Evolutionary conservation across 2,797 vertebrate genomes (phyloP).

Genomic region (Periparus ater): DNA sequence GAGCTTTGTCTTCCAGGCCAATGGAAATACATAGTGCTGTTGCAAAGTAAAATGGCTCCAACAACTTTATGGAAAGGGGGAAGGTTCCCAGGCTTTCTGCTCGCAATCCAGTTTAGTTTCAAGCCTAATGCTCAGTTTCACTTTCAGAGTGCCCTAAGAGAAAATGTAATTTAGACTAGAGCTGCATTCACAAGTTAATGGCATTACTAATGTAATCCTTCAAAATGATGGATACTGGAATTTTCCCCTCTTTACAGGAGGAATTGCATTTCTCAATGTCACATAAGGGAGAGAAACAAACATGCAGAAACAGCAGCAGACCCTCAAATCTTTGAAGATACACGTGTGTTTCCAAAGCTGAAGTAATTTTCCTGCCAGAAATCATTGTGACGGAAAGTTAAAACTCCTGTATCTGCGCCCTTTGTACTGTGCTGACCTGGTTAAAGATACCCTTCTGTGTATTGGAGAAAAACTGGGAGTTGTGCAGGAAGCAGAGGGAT

Average conservation of each 20-base stretch:
- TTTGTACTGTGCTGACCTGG: slow-evolving; percentile 23
- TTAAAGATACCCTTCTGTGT: not conserved
- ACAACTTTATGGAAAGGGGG: not conserved
- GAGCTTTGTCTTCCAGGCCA: not conserved
- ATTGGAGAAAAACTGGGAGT: not conserved
- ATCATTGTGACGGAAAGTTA: slow-evolving; percentile 2
- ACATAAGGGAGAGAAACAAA: slow-evolving; percentile 55
- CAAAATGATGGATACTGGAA: slow-evolving; percentile 66
- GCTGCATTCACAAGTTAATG: slow-evolving; percentile 32
- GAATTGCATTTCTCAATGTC: slow-evolving; percentile 63
- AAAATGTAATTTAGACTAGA: slow-evolving; percentile 51
- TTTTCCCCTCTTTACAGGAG: slow-evolving; percentile 14
- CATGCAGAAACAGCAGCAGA: slow-evolving; percentile 34
- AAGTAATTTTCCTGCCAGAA: slow-evolving; percentile 57
- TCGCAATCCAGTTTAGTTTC: slow-evolving; percentile 6
- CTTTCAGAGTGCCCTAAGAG: slow-evolving; percentile 49
- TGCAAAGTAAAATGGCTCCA: slow-evolving; percentile 1
- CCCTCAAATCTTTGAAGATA: slow-evolving; percentile 47
- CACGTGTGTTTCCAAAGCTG: slow-evolving; percentile 17
- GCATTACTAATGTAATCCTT: slow-evolving; percentile 45
- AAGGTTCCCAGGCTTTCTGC: not conserved
- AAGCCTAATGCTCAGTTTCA: slow-evolving; percentile 30
- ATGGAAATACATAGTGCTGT: not conserved
- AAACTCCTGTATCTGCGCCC: not conserved
- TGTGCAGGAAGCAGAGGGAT: not conserved